Base-by-base conservation (phyloP, 1,140 invertebrate species). In the Patella vulgata region DNA sequence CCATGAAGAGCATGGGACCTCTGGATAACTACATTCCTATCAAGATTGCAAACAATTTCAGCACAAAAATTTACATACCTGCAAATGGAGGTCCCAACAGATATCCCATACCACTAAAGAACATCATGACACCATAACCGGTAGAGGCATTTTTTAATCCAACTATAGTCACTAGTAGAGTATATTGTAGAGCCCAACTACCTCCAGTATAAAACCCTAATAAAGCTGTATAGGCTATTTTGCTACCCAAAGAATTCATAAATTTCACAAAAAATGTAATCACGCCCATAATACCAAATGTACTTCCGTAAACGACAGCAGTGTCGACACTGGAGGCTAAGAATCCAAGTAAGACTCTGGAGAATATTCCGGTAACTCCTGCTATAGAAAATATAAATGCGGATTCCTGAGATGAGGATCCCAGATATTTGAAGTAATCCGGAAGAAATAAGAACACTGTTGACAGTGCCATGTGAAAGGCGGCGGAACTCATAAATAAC, bases 161-260 rank as follows among this genome's bases (percentile, higher is more conserved):
- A 1, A 68, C 63, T 6, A 68, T 21, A 19, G 64, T 47, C n/a
- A 66, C 23, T 23, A 59, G 46, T 3, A 74, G 21, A 2, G 72
- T 68, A 11, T 36, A 62, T 17, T 59, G 50, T 4, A 68, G 44
- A 4, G 68, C 52, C 36, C 56, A 59, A 6, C 43, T 23, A 1
- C 62, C 66, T 4, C 72, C 72, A 5, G 50, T 67, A 31, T 71
- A 71, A 8, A 71, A n/a, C 19, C 72, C 62, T 31, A 51, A 58
- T 14, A 51, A 3, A 1, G 58, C 47, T 6, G 55, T 33, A 42
- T 58, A 50, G 17, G 46, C 30, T n/a, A 64, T 44, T 28, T 53
- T 47, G 1, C 19, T 39, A 27, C 27, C 21, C 6, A 31, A 23
- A 8, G 21, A 51, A 1, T n/a, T 27, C 58, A 52, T 48, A 6